phyloP scores from a whole-genome alignment of 2,797 vertebrate species.

The Channa striata region DNA sequence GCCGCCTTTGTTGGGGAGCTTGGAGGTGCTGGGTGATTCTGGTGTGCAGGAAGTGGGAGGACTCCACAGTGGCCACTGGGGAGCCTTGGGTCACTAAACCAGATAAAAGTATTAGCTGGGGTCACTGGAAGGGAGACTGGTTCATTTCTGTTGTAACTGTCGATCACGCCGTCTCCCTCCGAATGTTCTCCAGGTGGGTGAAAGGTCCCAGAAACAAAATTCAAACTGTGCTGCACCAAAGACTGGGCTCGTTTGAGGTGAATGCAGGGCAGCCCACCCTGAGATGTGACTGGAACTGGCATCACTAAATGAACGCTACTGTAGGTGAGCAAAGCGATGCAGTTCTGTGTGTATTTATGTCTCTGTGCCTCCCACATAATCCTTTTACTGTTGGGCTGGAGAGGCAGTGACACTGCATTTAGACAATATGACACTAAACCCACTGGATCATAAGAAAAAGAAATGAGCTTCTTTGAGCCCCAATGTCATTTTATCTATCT shows the following conservation, averaged over 20 bases:
- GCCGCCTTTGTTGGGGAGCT: too few relatives aligned
- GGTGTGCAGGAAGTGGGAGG: too few relatives aligned
- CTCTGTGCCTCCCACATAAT: conserved; percentile 29
- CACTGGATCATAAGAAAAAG: conserved; percentile 31
- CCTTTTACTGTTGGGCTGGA: conserved; percentile 27
- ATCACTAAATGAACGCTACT: conserved; percentile 16
- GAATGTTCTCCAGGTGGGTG: conserved; percentile 10
- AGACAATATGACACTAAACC: conserved; percentile 29
- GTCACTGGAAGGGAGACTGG: conserved; percentile 1
- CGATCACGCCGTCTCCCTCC: neutral
- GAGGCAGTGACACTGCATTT: conserved; percentile 11
- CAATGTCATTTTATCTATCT: conserved; percentile 25
- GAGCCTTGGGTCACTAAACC: conserved; percentile 19
- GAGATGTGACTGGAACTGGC: neutral
- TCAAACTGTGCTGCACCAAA: neutral
- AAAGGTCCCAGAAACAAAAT: conserved; percentile 18
- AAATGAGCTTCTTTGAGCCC: conserved; percentile 33
- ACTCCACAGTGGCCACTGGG: neutral
- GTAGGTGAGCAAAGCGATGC: conserved; percentile 24
- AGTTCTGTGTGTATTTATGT: conserved; percentile 39
- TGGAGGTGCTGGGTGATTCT: too few relatives aligned
- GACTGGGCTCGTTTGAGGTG: conserved; percentile 10
- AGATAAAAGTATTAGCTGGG: neutral
- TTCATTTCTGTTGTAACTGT: conserved; percentile 8
- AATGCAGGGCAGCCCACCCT: conserved; percentile 4